Base-by-base conservation (phyloP, 2,797 vertebrate genomes). In the Acipenser oxyrinchus region DNA sequence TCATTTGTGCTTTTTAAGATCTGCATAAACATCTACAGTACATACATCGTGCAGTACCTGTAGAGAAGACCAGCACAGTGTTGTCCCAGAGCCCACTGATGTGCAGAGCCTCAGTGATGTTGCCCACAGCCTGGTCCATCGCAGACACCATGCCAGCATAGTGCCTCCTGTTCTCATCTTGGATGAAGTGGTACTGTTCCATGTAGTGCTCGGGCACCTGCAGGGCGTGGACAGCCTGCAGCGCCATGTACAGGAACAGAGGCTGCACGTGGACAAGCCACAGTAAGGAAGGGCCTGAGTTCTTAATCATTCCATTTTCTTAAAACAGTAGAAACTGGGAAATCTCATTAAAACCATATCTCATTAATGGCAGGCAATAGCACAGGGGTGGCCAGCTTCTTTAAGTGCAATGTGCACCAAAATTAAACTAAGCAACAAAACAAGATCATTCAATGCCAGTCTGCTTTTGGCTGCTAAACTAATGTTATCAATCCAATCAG, bases 71-170 rank as follows among this genome's bases (percentile, higher is more conserved):
- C 18, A 99, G 80, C 69, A 98, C 79, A 0, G 94, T 94, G 81
- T 96, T 93, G 77, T 93, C 51, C 96, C 96, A 99, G 11, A 98
- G 89, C 50, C 92, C 94, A 0, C 49, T 59, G 50, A 76, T 75
- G 73, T 83, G 84, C 75, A 99, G 74, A 57, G 93, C 92, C 63
- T 62, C 70, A 0, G 88, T 96, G 78, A 99, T 84, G 83, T 99
- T 99, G 70, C 94, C 94, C 71, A 99, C 90, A 0, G 95, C 95
- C 80, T 99, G 93, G 66, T 99, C 96, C 94, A 99, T 91, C 60
- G 90, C 89, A 0, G 93, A 86, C 72, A 93, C 94, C 96, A 99
- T 99, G 64, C 93, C 96, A 0, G 96, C 94, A 8, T 93, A 99
- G 15, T n/a, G 9, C 7, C 84, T 86, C 60, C 96, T 91, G 0